Percentiles rank a stretch among this genome's conserved stretches.
These are phyloP conservation scores for Myanophis thanlyinensis DNA, from an alignment of 2,113 vertebrate genomes.

Conservation along the genomic window DNA sequence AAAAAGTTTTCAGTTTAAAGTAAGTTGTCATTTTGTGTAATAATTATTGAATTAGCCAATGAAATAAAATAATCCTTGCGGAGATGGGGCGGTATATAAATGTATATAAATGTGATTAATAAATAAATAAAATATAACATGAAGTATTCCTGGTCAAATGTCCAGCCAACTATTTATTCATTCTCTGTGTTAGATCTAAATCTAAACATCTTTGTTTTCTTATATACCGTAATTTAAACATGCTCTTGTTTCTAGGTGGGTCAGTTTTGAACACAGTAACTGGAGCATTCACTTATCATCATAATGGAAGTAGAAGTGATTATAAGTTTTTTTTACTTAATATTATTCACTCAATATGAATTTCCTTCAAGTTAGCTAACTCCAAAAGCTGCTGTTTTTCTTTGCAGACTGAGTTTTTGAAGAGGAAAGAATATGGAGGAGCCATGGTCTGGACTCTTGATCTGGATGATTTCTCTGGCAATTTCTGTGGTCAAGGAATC, in stretches of 20 bases:
- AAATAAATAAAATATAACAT: no score
- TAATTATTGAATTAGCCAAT: background rate
- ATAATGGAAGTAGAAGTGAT: background rate
- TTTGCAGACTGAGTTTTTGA: constrained; percentile 20
- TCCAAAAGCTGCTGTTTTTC: background rate
- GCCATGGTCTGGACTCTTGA: constrained; percentile 78
- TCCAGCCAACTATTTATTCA: background rate
- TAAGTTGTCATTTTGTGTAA: constrained; percentile 16
- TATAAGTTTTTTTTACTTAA: background rate
- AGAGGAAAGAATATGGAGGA: constrained; percentile 16
- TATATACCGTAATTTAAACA: background rate
- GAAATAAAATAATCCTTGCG: no score
- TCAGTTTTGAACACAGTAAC: background rate
- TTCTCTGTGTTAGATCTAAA: background rate
- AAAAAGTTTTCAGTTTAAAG: constrained; percentile 69
- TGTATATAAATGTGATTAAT: no score
- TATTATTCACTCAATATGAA: background rate
- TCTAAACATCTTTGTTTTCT: background rate
- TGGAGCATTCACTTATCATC: background rate
- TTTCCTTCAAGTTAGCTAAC: background rate
- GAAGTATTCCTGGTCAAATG: background rate
- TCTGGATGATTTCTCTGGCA: constrained; percentile 80
- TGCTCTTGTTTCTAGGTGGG: background rate
- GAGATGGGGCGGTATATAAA: no score
- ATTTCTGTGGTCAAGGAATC: constrained; percentile 69